Conservation (phyloP, 53 echinoderm and acorn worm genomes). For the Pentamera pediparva region DNA sequence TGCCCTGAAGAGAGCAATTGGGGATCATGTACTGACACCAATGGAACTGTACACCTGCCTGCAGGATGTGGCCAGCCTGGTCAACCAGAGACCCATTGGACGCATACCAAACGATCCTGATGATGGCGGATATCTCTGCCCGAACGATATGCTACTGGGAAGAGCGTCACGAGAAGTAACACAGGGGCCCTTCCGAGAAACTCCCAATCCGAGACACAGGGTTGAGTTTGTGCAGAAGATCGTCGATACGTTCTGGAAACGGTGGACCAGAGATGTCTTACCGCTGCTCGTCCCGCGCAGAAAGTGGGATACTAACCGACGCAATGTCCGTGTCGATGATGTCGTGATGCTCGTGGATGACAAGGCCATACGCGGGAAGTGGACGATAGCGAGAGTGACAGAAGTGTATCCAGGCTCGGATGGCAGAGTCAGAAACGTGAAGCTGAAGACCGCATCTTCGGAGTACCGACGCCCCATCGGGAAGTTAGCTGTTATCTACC, state of each 20-base stretch:
- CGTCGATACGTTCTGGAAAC: conserved; percentile 36
- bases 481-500: conserved; percentile 43
- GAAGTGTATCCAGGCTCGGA: conserved; percentile 44
- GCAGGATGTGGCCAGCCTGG: conserved; percentile 38
- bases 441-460: conserved; percentile 24
- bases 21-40: conserved; percentile 40
- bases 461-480: conserved; percentile 37
- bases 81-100: conserved; percentile 50
- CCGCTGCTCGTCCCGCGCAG: conserved; percentile 33
- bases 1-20: conserved; percentile 47
- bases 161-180: conserved; percentile 38
- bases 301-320: conserved; percentile 39
- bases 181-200: conserved; percentile 52
- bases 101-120: conserved; percentile 43
- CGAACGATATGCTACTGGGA: conserved; percentile 56
- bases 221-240: conserved; percentile 48
- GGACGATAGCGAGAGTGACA: conserved; percentile 33
- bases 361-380: conserved; percentile 46
- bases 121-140: conserved; percentile 35
- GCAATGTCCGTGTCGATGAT: conserved; percentile 39
- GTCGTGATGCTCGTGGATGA: conserved; percentile 34
- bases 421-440: conserved; percentile 41
- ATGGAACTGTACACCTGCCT: conserved; percentile 43
- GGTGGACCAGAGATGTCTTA: conserved; percentile 48
- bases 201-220: conserved; percentile 26